A percentile compares a stretch with the other conserved stretches of the same genome.
These are phyloP conservation scores for Tympanoctomys barrerae DNA, from an alignment of 2,797 vertebrate genomes.

Conservation along the genomic window DNA sequence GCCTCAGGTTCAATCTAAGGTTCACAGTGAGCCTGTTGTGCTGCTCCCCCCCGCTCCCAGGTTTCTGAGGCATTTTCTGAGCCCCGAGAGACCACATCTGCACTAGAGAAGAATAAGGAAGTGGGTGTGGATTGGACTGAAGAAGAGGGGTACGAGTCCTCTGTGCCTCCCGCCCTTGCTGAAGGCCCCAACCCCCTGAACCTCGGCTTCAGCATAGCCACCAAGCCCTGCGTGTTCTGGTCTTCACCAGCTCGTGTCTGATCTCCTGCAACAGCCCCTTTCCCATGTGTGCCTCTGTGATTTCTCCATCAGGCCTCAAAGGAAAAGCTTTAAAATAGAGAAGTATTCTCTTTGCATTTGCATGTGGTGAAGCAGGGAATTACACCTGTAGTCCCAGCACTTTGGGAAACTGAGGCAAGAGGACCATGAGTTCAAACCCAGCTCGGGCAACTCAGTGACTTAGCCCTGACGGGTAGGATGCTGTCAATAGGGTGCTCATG, in stretches of 20 bases:
- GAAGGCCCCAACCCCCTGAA: conserved; percentile 68
- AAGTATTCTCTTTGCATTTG: not conserved
- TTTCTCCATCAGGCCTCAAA: conserved; percentile 84
- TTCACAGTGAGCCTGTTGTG: not conserved
- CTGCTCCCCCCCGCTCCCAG: not conserved
- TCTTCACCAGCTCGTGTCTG: conserved; percentile 78
- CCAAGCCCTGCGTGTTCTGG: conserved; percentile 32
- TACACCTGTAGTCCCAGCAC: not conserved
- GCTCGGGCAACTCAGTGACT: not conserved
- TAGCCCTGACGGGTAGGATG: not conserved
- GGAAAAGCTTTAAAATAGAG: conserved; percentile 86
- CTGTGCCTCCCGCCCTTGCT: conserved; percentile 21
- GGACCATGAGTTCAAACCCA: not conserved
- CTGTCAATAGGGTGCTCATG: not conserved
- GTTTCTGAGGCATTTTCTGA: not conserved
- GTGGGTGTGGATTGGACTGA: conserved; percentile 69
- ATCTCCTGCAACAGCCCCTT: not conserved
- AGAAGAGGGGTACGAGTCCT: conserved; percentile 92
- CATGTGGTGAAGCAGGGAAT: not conserved
- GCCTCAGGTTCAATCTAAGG: not conserved
- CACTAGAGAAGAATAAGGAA: not conserved
- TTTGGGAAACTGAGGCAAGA: not conserved
- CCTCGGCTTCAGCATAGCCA: conserved; percentile 76
- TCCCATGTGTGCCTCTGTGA: conserved; percentile 82
- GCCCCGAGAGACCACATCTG: not conserved